A percentile compares a stretch with the other conserved stretches of the same genome.
These are phyloP conservation scores for Drosophila tropicalis DNA, from an alignment of 1,140 invertebrate genomes.

Conservation along the genomic window DNA sequence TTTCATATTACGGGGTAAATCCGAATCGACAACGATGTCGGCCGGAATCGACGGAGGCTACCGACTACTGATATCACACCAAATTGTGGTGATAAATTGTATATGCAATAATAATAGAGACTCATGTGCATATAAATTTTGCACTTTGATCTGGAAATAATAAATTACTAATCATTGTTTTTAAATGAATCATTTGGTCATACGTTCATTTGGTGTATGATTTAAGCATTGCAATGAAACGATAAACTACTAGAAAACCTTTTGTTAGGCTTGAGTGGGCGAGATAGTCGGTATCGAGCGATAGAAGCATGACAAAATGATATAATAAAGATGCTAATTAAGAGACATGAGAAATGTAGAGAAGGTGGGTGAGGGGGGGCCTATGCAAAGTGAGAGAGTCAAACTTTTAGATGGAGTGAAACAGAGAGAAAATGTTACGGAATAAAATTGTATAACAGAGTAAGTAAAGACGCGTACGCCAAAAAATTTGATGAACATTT, in stretches of 20 bases:
- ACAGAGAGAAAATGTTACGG: not conserved
- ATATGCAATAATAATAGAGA: constrained; percentile 44
- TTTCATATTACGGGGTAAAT: constrained; percentile 31
- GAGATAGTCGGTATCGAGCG: not conserved
- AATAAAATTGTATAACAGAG: not conserved
- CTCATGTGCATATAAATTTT: constrained; percentile 33
- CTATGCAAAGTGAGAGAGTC: not conserved
- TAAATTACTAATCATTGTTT: constrained; percentile 34
- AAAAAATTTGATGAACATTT: too few relatives aligned
- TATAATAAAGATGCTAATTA: constrained; percentile 7
- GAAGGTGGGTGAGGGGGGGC: not conserved
- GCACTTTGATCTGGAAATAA: constrained; percentile 60
- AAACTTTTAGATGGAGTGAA: not conserved
- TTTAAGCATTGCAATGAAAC: not conserved
- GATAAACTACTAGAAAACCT: not conserved
- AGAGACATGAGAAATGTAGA: not conserved
- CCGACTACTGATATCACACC: constrained; percentile 32
- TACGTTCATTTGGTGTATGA: not conserved
- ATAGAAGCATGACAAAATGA: not conserved
- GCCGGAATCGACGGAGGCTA: not conserved
- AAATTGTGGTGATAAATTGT: constrained; percentile 43
- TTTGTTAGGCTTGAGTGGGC: not conserved
- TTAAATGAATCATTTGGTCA: constrained; percentile 41
- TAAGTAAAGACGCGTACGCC: not conserved
- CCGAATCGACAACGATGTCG: not conserved